Percentiles rank a stretch among this genome's conserved stretches.
These are phyloP conservation scores for Pseudorasbora parva DNA, from an alignment of 2,113 vertebrate genomes.

Conservation along the genomic window DNA sequence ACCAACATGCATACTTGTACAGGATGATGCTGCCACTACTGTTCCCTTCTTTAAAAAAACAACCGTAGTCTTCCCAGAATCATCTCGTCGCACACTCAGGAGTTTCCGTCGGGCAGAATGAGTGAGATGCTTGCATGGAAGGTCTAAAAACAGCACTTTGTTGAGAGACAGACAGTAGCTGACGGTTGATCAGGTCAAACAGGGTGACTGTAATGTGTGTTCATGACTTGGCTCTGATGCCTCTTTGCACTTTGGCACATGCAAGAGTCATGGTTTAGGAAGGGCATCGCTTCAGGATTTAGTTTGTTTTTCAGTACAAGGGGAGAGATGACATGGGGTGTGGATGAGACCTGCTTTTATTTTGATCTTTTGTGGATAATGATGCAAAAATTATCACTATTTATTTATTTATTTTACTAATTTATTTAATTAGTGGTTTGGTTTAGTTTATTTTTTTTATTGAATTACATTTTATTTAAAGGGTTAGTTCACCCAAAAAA, in stretches of 20 bases:
- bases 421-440: too few species aligned
- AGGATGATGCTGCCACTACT: constrained; percentile 9
- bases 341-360: neutral
- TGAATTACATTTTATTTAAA: too few species aligned
- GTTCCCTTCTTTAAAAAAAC: constrained; percentile 46
- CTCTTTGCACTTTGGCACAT: neutral
- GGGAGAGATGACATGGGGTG: neutral
- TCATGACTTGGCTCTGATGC: neutral
- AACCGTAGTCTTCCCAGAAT: constrained; percentile 52
- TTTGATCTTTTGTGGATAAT: too few species aligned
- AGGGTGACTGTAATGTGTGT: neutral
- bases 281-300: neutral
- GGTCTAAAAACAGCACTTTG: constrained; percentile 21
- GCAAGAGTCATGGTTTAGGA: neutral
- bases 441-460: too few species aligned
- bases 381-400: too few species aligned
- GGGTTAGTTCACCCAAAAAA: too few species aligned
- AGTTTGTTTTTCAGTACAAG: neutral
- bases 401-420: too few species aligned
- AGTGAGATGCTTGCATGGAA: constrained; percentile 11
- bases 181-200: constrained; percentile 41
- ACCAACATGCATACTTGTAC: constrained; percentile 33
- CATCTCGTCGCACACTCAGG: constrained; percentile 42
- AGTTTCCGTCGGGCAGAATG: constrained; percentile 39
- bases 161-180: constrained; percentile 35